Conservation (phyloP, 2,113 vertebrate genomes). For the Campylomormyrus numenius region DNA sequence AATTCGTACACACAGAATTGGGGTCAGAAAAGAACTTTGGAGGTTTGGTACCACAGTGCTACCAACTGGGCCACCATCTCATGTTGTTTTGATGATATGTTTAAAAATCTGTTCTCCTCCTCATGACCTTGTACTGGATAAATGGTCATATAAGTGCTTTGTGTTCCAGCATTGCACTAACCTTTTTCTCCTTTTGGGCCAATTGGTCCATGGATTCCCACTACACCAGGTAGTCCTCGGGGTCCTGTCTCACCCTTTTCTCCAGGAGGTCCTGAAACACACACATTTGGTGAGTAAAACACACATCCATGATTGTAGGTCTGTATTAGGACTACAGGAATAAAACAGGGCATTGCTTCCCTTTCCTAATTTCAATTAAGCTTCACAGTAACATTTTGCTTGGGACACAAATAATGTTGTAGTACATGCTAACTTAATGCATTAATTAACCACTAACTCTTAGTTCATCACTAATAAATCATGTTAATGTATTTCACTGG, state of each 20-base stretch:
- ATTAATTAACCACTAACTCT: neutral
- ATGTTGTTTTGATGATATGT: neutral
- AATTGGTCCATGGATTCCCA: slow-evolving; percentile 63
- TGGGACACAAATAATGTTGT: neutral
- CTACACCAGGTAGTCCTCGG: slow-evolving; percentile 55
- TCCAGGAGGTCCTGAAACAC: slow-evolving; percentile 67
- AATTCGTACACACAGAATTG: neutral
- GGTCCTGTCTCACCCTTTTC: slow-evolving; percentile 67
- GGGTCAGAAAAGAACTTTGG: neutral
- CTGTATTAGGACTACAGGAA: neutral
- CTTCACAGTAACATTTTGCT: neutral
- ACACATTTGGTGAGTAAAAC: neutral
- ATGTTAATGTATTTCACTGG: neutral
- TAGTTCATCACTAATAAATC: neutral
- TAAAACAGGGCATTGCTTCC: neutral
- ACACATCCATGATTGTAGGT: neutral
- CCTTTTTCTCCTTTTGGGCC: slow-evolving; percentile 78
- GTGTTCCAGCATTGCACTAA: slow-evolving; percentile 32
- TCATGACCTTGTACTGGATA: neutral
- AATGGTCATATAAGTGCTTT: neutral
- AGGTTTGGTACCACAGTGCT: neutral
- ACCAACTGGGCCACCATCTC: neutral
- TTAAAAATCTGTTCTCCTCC: neutral
- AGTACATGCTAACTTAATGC: neutral
- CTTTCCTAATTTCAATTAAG: neutral